Evolutionary conservation across 2,888 invertebrate genomes (phyloP).

Genomic region (Dione juno): DNA sequence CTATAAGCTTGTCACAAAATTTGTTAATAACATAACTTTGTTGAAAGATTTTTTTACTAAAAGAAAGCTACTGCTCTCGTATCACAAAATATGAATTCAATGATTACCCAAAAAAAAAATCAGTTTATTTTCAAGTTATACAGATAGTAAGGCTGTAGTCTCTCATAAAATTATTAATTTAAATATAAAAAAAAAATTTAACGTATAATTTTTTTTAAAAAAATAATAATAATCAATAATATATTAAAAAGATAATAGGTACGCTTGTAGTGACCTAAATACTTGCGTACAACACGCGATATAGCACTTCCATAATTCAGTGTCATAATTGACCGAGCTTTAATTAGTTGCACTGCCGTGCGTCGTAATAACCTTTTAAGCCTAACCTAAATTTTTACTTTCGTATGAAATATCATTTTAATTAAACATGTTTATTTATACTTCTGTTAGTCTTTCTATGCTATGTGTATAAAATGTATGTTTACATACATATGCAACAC

Average conservation of each 20-base stretch:
- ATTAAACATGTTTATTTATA: background rate
- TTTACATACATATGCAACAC: no score
- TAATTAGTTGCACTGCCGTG: constrained; percentile 59
- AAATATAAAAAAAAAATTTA: no score
- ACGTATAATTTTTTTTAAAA: no score
- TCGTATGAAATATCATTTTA: constrained; percentile 5
- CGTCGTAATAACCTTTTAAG: constrained; percentile 41
- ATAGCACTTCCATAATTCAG: constrained; percentile 66
- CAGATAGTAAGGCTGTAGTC: no score
- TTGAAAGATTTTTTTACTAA: no score
- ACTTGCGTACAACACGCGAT: constrained; percentile 62
- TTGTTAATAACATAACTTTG: no score
- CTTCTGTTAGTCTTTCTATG: background rate
- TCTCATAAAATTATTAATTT: no score
- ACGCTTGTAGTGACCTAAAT: constrained; percentile 44
- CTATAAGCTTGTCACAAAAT: no score
- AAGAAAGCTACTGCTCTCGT: no score
- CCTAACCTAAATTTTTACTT: constrained; percentile 31
- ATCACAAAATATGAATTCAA: background rate
- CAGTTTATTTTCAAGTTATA: no score
- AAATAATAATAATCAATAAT: no score
- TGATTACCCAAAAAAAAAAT: no score
- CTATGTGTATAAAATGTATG: background rate
- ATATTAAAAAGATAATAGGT: constrained; percentile 25
- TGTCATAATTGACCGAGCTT: constrained; percentile 67